These are phyloP conservation scores for Pandion haliaetus DNA, from an alignment of 2,113 vertebrate genomes.

Conservation along the genomic window DNA sequence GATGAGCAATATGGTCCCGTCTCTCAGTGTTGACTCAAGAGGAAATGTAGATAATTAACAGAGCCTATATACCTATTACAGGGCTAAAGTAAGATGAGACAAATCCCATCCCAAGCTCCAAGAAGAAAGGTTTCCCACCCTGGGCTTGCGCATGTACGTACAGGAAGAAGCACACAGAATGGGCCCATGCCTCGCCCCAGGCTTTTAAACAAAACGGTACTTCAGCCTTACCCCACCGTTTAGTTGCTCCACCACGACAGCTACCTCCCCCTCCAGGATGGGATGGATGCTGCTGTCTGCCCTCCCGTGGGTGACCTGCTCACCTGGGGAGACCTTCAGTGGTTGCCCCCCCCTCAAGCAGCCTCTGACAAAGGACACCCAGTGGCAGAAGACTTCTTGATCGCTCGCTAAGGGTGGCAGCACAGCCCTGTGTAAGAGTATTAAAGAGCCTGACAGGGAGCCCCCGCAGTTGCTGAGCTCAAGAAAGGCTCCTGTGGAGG, in stretches of 20 bases:
- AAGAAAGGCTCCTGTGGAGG: not conserved
- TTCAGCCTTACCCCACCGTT: not conserved
- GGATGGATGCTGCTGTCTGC: not conserved
- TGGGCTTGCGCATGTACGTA: not conserved
- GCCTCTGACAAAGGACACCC: not conserved
- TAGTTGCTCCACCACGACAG: not conserved
- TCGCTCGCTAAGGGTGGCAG: not conserved
- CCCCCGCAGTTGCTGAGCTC: not conserved
- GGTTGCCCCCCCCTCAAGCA: not conserved
- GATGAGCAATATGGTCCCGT: accelerated
- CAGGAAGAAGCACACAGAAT: not conserved
- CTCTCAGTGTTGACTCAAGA: not conserved
- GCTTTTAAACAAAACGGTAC: not conserved
- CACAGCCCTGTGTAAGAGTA: not conserved
- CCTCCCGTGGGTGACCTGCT: not conserved
- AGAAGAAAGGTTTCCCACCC: not conserved
- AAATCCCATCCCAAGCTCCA: not conserved
- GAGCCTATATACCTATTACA: not conserved
- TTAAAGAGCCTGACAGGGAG: not conserved
- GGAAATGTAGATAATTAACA: not conserved
- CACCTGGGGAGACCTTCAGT: not conserved
- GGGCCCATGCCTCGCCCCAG: not conserved
- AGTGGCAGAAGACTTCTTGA: not conserved
- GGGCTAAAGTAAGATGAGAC: not conserved
- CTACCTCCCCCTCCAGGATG: not conserved